These are phyloP conservation scores for Latrodectus elegans DNA, from an alignment of 2,888 invertebrate species.

Conservation along the genomic window DNA sequence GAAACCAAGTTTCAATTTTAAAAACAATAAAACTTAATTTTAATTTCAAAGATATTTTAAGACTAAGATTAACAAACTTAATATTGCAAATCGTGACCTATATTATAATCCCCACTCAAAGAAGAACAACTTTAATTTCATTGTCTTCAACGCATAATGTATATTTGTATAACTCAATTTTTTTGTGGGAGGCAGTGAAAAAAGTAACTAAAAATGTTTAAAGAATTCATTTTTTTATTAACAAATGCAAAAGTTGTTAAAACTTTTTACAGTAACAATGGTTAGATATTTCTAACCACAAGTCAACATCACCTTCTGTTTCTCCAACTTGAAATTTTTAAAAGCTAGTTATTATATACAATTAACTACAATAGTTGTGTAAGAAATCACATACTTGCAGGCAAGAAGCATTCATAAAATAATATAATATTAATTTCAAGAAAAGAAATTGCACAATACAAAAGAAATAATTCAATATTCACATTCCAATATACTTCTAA, in stretches of 20 bases:
- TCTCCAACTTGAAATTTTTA: constrained; percentile 27
- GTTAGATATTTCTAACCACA: constrained; percentile 37
- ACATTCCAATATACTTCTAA: background rate
- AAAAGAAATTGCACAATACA: constrained; percentile 9
- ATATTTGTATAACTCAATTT: too few relatives aligned
- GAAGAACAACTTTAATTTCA: too few relatives aligned
- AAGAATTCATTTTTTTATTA: constrained; percentile 31
- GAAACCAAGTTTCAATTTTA: too few relatives aligned
- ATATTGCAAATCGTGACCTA: too few relatives aligned
- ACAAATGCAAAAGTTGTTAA: constrained; percentile 64
- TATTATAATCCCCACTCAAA: too few relatives aligned
- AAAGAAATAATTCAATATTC: constrained; percentile 6
- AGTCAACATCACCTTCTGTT: constrained; percentile 16
- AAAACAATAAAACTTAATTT: too few relatives aligned
- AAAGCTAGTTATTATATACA: constrained; percentile 39
- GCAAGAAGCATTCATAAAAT: background rate
- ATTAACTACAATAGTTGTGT: constrained; percentile 33
- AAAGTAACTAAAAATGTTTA: too few relatives aligned
- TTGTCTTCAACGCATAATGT: too few relatives aligned
- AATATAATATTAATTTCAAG: constrained; percentile 1
- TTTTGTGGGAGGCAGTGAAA: too few relatives aligned
- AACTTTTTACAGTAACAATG: constrained; percentile 65
- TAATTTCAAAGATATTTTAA: too few relatives aligned
- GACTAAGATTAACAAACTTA: too few relatives aligned
- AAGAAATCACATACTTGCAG: constrained; percentile 29